A percentile compares a stretch with the other conserved stretches of the same genome.
These are phyloP conservation scores for Botia almorhae DNA, from an alignment of 2,797 vertebrate species.

Conservation along the genomic window DNA sequence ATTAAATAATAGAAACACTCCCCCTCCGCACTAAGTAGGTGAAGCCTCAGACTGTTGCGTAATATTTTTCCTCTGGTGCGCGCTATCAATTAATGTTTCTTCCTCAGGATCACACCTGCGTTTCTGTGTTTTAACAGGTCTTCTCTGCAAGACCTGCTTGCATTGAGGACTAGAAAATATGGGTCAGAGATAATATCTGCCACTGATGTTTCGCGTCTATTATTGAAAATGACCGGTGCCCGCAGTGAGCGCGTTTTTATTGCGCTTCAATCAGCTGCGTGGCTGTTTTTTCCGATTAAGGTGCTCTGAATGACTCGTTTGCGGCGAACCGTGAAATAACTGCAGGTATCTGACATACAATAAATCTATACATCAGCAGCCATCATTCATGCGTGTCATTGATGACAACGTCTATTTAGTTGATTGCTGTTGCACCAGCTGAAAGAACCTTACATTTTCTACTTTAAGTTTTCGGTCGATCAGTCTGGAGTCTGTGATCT, in stretches of 20 bases:
- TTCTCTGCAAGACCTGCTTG: constrained; percentile 41
- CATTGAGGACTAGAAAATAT: constrained; percentile 43
- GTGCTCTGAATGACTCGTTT: not conserved
- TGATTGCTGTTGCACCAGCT: constrained; percentile 51
- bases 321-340: constrained; percentile 66
- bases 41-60: constrained; percentile 7
- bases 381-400: not conserved
- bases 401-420: constrained; percentile 12
- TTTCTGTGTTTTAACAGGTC: constrained; percentile 43
- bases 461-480: constrained; percentile 74
- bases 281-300: constrained; percentile 12
- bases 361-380: constrained; percentile 3
- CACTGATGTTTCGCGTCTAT: constrained; percentile 45
- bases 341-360: not conserved
- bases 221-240: constrained; percentile 35
- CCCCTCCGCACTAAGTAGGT: not conserved
- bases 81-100: not conserved
- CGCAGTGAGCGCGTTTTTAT: constrained; percentile 10
- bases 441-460: constrained; percentile 68
- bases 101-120: constrained; percentile 19
- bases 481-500: constrained; percentile 71
- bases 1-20: constrained; percentile 14
- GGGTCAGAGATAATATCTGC: constrained; percentile 56
- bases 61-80: constrained; percentile 8
- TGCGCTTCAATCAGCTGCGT: constrained; percentile 27